Evolutionary conservation across 2,113 vertebrate genomes (phyloP), one percentile per base, ranked within the genome.

Genomic region (Ploceus nigricollis): DNA sequence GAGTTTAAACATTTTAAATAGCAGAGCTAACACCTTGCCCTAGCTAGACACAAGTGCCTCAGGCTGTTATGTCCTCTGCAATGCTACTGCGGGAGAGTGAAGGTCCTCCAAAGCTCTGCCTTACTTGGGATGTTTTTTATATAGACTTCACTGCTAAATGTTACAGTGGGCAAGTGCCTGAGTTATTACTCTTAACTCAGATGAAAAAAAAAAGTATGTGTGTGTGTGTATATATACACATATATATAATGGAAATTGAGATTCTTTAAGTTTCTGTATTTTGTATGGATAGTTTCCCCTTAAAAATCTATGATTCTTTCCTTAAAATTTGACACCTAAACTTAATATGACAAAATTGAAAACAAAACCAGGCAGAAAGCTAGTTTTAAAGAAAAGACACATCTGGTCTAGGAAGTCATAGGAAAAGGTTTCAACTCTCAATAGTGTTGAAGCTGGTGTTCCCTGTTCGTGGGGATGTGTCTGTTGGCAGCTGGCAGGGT

Each of bases 1-100:
- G 6, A 54, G 56, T 94, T 94, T 81, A 82, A 96, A 81, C 68
- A 81, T 87, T 94, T 90, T 87, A 75, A 94, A 75, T n/a, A 90
- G 86, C 51, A 73, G 86, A 86, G 79, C 39, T 81, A 73, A 73
- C 0, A 0, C 31, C 82, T 93, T 1, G 0, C 70, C 72, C 69
- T 81, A 17, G 35, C 33, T 66, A 25, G 86, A 33, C 44, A 73
- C 25, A 70, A 83, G 65, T 63, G 60, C 56, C 64, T 81, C 56
- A 47, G 65, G 3, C 40, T 22, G 2, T 92, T 35, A 18, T 15
- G 33, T 66, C 50, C 42, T 42, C 56, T 44, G 63, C 0, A 0
- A 42, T 45, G 65, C 48, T 91, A 58, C 88, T 57, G 40, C 3
- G 1, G 16, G 40, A 72, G 37, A 14, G 10, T 6, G 27, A 61